Conservation (phyloP, 1,140 invertebrate genomes). For the Polypedilum pembai region DNA sequence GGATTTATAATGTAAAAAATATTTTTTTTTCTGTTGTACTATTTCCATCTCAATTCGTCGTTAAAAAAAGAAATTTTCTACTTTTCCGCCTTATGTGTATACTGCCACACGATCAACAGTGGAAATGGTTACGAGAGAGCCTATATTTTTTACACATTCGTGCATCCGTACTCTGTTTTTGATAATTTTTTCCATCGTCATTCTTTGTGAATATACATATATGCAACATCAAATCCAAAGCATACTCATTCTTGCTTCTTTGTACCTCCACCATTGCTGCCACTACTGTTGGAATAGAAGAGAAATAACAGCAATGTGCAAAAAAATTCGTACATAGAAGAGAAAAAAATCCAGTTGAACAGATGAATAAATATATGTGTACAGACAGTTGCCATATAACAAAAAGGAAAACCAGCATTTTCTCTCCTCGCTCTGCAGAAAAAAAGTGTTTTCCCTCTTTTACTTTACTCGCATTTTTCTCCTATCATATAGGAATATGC, state of each 20-base stretch:
- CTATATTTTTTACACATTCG: conserved; percentile 10
- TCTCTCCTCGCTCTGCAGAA: neutral
- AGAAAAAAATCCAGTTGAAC: neutral
- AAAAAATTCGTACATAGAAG: neutral
- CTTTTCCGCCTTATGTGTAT: neutral
- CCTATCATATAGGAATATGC: neutral
- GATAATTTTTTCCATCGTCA: conserved; percentile 12
- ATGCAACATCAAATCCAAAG: conserved; percentile 17
- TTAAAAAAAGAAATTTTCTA: neutral
- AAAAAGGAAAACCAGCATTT: neutral
- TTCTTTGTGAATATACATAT: conserved; percentile 6
- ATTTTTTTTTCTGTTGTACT: neutral
- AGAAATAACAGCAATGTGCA: neutral
- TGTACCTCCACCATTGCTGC: neutral
- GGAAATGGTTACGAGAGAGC: conserved; percentile 10
- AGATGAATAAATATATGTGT: neutral
- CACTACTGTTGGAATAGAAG: neutral
- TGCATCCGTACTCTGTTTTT: conserved; percentile 4
- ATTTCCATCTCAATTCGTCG: conserved; percentile 11
- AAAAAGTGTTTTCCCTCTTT: neutral
- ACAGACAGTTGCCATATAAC: neutral
- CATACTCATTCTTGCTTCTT: neutral
- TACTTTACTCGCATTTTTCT: neutral
- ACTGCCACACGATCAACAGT: neutral
- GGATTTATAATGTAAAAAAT: conserved; percentile 3